Evolutionary conservation across 2,888 invertebrate genomes (phyloP).

Genomic region (Shargacucullia verbasci): DNA sequence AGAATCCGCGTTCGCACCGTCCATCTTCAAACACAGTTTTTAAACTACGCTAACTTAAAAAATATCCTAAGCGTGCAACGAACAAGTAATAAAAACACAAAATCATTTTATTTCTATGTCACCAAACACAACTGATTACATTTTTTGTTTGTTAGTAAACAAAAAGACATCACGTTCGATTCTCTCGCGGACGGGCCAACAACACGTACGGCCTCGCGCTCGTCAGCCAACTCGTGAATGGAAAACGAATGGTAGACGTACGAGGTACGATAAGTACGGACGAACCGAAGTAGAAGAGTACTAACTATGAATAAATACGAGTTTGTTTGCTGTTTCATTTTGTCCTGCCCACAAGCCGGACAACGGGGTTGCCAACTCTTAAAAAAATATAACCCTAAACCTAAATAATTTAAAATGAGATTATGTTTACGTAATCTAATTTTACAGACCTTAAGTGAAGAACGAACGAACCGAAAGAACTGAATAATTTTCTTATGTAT

Average conservation of each 20-base stretch:
- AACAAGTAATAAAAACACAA: constrained; percentile 60
- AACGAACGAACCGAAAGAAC: too few relatives aligned
- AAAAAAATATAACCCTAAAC: too few relatives aligned
- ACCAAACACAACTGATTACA: constrained; percentile 66
- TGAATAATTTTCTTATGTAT: too few relatives aligned
- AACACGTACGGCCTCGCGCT: constrained; percentile 64
- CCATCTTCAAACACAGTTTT: constrained; percentile 80
- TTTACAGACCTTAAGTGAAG: too few relatives aligned
- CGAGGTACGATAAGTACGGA: too few relatives aligned
- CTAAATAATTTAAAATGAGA: too few relatives aligned
- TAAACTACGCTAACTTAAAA: constrained; percentile 69
- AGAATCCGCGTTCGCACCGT: constrained; percentile 89
- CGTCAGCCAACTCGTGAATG: constrained; percentile 73
- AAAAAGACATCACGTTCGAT: constrained; percentile 74
- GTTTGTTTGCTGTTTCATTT: too few relatives aligned
- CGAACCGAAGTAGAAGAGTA: too few relatives aligned
- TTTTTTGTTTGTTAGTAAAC: constrained; percentile 81
- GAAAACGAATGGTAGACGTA: constrained; percentile 38
- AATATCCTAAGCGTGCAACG: constrained; percentile 46
- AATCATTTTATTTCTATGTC: constrained; percentile 60
- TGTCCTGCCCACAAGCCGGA: too few relatives aligned
- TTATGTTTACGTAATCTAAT: too few relatives aligned
- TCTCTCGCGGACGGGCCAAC: constrained; percentile 56
- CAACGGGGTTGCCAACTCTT: too few relatives aligned
- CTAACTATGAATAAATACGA: too few relatives aligned